Conservation (phyloP, 1,140 invertebrate species). For the Watersipora subatra region DNA sequence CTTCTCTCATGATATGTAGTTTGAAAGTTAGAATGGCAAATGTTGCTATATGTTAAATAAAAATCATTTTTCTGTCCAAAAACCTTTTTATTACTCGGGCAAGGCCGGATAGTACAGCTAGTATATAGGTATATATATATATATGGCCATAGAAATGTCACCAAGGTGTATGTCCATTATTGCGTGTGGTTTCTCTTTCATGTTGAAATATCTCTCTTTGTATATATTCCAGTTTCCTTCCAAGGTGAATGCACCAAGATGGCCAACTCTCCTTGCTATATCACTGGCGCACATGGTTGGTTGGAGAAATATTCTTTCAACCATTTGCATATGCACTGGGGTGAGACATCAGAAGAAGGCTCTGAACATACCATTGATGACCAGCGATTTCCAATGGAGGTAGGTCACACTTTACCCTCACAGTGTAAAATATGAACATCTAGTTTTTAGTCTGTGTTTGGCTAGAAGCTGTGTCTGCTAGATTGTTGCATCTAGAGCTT, state of each 20-base stretch:
- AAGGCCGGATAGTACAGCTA: too few relatives aligned
- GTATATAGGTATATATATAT: too few relatives aligned
- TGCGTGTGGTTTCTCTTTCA: too few relatives aligned
- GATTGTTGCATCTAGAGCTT: not conserved
- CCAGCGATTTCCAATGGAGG: constrained; percentile 52
- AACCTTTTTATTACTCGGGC: too few relatives aligned
- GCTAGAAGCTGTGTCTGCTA: not conserved
- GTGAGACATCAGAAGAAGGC: constrained; percentile 15
- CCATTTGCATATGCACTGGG: constrained; percentile 37
- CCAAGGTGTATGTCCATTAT: too few relatives aligned
- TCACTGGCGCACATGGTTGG: not conserved
- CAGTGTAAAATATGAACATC: not conserved
- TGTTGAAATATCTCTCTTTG: not conserved
- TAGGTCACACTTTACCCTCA: not conserved
- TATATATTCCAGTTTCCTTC: not conserved
- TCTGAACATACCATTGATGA: constrained; percentile 54
- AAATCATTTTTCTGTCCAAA: too few relatives aligned
- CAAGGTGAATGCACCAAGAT: not conserved
- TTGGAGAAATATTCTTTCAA: constrained; percentile 18
- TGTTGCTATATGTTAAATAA: too few relatives aligned
- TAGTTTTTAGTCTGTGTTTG: not conserved
- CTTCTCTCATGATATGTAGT: too few relatives aligned
- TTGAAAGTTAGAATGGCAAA: too few relatives aligned
- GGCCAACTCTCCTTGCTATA: not conserved
- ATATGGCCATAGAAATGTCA: too few relatives aligned